Conservation (phyloP, 1,140 invertebrate species). For the Dufourea novaeangliae region DNA sequence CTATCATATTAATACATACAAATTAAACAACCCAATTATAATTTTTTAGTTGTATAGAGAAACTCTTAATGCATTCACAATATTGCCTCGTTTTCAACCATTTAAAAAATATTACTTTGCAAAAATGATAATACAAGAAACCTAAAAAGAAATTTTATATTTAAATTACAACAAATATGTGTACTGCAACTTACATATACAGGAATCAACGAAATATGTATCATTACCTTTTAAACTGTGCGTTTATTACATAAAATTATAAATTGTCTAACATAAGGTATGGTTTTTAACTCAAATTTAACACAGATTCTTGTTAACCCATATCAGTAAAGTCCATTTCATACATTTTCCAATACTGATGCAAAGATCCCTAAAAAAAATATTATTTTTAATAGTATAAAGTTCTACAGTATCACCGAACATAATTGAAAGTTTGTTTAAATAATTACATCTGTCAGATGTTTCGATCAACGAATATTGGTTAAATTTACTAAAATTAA, state of each 20-base stretch:
- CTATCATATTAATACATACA: conserved; percentile 57
- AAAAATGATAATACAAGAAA: not conserved
- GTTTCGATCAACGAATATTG: not conserved
- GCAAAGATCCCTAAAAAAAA: conserved; percentile 3
- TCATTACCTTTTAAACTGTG: conserved; percentile 21
- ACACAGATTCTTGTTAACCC: not conserved
- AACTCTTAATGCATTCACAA: not conserved
- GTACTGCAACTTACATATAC: not conserved
- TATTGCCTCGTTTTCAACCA: not conserved
- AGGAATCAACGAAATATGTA: not conserved
- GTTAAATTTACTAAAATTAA: conserved; percentile 3
- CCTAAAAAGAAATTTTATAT: conserved; percentile 10
- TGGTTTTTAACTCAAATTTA: not conserved
- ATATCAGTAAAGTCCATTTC: not conserved
- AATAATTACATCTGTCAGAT: not conserved
- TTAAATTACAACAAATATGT: not conserved
- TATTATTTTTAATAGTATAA: not conserved
- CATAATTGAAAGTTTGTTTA: not conserved
- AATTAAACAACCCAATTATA: not conserved
- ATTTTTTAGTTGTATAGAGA: too few relatives aligned
- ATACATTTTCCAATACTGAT: not conserved
- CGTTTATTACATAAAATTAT: not conserved
- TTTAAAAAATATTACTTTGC: not conserved
- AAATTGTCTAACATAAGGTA: not conserved
- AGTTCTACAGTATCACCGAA: not conserved